A percentile compares a stretch with the other conserved stretches of the same genome.
These are phyloP conservation scores for Oncorhynchus masou DNA, from an alignment of 2,113 vertebrate species.

Conservation along the genomic window DNA sequence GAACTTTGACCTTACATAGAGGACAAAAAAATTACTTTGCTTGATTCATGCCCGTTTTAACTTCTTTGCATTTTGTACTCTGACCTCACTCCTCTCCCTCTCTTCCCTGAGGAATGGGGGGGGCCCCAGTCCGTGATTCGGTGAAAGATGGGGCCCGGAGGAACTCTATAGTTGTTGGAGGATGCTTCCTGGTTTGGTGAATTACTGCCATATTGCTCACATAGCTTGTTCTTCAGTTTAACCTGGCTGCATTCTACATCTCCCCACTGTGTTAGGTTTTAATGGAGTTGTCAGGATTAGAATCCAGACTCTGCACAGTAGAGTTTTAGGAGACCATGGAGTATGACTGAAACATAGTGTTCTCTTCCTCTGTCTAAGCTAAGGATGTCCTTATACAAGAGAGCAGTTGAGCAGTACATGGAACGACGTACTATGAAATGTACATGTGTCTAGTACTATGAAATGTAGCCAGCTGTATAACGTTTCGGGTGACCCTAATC, in stretches of 20 bases:
- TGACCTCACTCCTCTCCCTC: slow-evolving; percentile 54
- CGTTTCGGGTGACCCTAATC: too few species aligned
- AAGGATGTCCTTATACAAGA: background rate
- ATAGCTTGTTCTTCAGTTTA: slow-evolving; percentile 37
- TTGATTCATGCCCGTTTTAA: slow-evolving; percentile 24
- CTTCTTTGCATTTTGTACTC: slow-evolving; percentile 51
- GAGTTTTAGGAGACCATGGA: background rate
- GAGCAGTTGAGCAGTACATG: background rate
- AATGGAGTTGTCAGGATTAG: slow-evolving; percentile 32
- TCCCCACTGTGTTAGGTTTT: slow-evolving; percentile 16
- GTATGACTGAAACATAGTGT: background rate
- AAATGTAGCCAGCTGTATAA: background rate
- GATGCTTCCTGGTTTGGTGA: slow-evolving; percentile 53
- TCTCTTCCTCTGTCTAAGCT: background rate
- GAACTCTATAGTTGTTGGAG: slow-evolving; percentile 43
- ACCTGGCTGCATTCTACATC: slow-evolving; percentile 39
- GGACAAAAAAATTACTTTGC: slow-evolving; percentile 27
- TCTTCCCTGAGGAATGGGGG: slow-evolving; percentile 9
- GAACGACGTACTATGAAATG: background rate
- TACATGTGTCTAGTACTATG: background rate
- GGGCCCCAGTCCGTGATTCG: slow-evolving; percentile 46
- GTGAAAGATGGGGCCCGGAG: slow-evolving; percentile 54
- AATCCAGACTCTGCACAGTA: background rate
- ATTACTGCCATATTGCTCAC: slow-evolving; percentile 59
- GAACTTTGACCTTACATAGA: slow-evolving; percentile 41